phyloP scores from a whole-genome alignment of 2,797 vertebrate species.

The Leontopithecus rosalia region DNA sequence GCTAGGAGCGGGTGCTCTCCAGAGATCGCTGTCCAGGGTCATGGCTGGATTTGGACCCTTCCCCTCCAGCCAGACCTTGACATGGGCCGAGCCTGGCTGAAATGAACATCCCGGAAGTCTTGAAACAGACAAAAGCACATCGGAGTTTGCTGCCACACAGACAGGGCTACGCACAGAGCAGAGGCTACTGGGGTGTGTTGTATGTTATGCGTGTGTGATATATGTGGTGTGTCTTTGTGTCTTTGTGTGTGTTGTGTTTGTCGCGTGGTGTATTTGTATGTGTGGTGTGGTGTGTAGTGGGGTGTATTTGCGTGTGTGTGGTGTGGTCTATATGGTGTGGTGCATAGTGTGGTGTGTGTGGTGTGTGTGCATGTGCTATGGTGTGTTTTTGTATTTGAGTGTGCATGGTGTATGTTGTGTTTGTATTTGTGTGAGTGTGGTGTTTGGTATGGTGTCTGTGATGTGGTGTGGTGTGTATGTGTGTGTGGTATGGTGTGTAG shows the following conservation, averaged over 20 bases:
- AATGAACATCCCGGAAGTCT: neutral
- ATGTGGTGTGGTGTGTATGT: neutral
- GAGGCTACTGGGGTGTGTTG: neutral
- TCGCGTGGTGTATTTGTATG: neutral
- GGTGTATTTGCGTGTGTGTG: neutral
- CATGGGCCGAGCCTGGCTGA: neutral
- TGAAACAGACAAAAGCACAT: neutral
- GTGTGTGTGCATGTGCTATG: neutral
- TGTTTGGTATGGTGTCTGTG: neutral
- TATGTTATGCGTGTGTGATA: neutral
- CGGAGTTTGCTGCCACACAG: neutral
- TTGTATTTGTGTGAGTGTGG: neutral
- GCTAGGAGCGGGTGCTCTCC: neutral
- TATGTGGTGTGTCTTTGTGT: neutral
- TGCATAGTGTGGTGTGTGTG: neutral
- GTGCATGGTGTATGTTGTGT: neutral
- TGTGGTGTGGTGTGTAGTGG: neutral
- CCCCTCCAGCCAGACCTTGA: neutral
- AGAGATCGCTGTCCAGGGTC: neutral
- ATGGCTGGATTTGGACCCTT: fast-evolving
- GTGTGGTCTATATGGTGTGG: neutral
- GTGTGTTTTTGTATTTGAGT: neutral
- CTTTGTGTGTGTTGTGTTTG: neutral
- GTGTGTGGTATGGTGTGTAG: too few species aligned
- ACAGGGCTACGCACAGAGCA: neutral